phyloP scores from a whole-genome alignment of 2,797 vertebrate genomes.

The Tragelaphus oryx region DNA sequence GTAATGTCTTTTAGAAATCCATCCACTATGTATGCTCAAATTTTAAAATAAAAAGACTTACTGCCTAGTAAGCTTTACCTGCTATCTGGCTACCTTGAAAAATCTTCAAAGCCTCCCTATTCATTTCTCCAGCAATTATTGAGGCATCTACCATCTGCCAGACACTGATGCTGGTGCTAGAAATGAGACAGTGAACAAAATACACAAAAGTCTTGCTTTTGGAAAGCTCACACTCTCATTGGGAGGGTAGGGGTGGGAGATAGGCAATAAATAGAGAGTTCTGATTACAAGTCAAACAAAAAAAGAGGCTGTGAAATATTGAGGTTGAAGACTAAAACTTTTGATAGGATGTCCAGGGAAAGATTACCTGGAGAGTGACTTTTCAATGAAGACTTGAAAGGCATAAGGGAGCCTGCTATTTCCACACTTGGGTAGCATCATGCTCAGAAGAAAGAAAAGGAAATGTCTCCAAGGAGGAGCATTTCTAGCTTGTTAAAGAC shows the following conservation, averaged over 20 bases:
- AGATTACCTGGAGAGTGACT: background rate
- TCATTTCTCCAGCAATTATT: background rate
- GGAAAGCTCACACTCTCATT: background rate
- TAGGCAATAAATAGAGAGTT: background rate
- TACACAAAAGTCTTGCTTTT: background rate
- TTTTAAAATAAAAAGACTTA: constrained; percentile 11
- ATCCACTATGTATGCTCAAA: background rate
- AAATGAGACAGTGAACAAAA: background rate
- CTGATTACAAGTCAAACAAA: background rate
- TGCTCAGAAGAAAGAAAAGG: background rate
- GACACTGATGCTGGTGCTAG: background rate
- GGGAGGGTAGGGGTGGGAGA: background rate
- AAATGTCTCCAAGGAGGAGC: background rate
- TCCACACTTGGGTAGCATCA: background rate
- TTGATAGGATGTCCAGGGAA: background rate
- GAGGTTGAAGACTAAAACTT: background rate
- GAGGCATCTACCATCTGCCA: background rate
- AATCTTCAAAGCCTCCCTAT: background rate
- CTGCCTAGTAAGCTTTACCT: background rate
- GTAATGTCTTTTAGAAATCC: background rate
- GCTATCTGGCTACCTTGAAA: background rate
- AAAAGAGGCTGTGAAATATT: background rate
- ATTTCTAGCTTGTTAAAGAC: background rate
- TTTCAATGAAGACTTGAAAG: background rate
- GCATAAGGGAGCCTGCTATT: background rate